These are phyloP conservation scores for Onthophagus sagittarius DNA, from an alignment of 2,888 invertebrate species.

Conservation along the genomic window DNA sequence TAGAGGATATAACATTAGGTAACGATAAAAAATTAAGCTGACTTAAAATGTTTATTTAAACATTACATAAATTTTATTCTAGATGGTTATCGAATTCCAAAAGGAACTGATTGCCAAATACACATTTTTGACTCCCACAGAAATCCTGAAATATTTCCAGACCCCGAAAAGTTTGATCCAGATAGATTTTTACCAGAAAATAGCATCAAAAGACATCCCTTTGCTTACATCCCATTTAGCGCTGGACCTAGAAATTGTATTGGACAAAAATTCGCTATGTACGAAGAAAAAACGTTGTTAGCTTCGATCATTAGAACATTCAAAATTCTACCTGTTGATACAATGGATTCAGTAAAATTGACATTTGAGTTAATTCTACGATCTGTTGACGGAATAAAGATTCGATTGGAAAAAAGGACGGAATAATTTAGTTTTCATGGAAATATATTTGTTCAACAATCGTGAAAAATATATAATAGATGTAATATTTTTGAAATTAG, in stretches of 20 bases:
- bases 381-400: conserved; percentile 4
- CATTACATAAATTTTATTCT: conserved; percentile 3
- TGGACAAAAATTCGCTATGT: conserved; percentile 18
- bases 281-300: conserved; percentile 17
- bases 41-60: too few relatives aligned
- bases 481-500: too few relatives aligned
- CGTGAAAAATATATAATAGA: too few relatives aligned
- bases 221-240: conserved; percentile 56
- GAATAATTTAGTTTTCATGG: too few relatives aligned
- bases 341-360: conserved; percentile 1
- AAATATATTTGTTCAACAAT: too few relatives aligned
- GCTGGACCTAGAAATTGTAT: conserved; percentile 62
- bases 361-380: conserved; percentile 1
- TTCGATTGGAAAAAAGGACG: neutral
- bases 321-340: conserved; percentile 9
- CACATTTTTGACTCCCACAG: conserved; percentile 8
- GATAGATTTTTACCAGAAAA: conserved; percentile 48
- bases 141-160: conserved; percentile 8
- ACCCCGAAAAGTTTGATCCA: conserved; percentile 17
- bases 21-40: neutral
- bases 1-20: conserved; percentile 35
- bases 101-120: neutral
- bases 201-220: conserved; percentile 64
- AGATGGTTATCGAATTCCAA: conserved; percentile 14
- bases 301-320: conserved; percentile 10